Base-by-base conservation (phyloP, 2,888 invertebrate genomes). In the Prosopocoilus inquinatus region DNA sequence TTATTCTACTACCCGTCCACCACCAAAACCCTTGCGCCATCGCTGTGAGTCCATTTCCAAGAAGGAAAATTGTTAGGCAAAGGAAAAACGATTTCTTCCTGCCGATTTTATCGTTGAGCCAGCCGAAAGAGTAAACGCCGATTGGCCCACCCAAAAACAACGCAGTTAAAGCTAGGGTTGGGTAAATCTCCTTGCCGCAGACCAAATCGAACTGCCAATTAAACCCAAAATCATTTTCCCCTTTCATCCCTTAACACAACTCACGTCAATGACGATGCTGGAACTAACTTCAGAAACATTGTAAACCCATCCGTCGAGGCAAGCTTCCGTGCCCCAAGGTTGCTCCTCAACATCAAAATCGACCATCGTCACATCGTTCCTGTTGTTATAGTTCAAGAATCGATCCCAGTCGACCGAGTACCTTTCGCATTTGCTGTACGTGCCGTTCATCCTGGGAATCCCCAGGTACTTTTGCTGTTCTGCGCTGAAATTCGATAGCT, bases 121-220 rank as follows among this genome's bases (percentile, higher is more conserved):
- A 78, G 1, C 94, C 94, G 75, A 94, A 95, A 8, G 90, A 79
- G 72, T 92, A 94, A 5, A 94, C 94, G 20, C 95, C 95, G 55
- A 95, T 83, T 0, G 95, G 93, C 9, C 94, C 94, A 45, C 94
- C 95, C 34, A 90, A 80, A 72, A 94, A 95, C 51, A 95, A 81
- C 2, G 92, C 90, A 1, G 90, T 91, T 64, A 95, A 79, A 5
- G 92, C 92, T 51, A 94, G 82, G 0, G 93, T 93, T 2, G 94
- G 94, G 77, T 93, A 93, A 65, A 93, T 90, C 60, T 89, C 88
- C 64, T 85, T 84, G 53, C 91, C 90, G 74, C 95, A 95, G 44
- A 95, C 94, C 69, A 96, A 81, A 79, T 94, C 85, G 76, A 92
- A 95, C 94, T 94, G 82, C 58, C 60, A 61, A 48, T 33, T 52